phyloP scores from a whole-genome alignment of 2,797 vertebrate genomes.

The Tokudaia tokunoshimensis region DNA sequence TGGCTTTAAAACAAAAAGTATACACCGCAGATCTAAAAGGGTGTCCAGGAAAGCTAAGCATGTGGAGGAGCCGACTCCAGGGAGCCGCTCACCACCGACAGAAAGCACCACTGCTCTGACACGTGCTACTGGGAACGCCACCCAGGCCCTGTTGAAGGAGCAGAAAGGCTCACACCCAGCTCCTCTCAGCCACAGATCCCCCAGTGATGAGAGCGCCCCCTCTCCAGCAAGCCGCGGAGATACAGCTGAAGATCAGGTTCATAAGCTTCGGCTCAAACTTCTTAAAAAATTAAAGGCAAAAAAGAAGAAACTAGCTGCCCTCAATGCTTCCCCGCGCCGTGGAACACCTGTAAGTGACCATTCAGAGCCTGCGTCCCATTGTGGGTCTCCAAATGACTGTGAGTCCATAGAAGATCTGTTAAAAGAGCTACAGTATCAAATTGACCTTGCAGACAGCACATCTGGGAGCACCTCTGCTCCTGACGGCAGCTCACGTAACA shows the following conservation, averaged over 20 bases:
- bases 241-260: constrained; percentile 86
- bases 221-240: constrained; percentile 67
- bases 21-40: constrained; percentile 42
- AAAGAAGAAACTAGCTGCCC: constrained; percentile 94
- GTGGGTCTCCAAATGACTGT: constrained; percentile 77
- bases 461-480: constrained; percentile 87
- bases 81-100: neutral
- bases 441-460: constrained; percentile 86
- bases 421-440: constrained; percentile 87
- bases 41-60: constrained; percentile 23
- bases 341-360: constrained; percentile 66
- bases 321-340: constrained; percentile 83
- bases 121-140: accelerated
- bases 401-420: constrained; percentile 87
- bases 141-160: constrained; percentile 33
- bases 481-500: constrained; percentile 82
- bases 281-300: constrained; percentile 95
- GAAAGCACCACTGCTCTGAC: constrained; percentile 14
- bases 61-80: neutral
- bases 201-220: neutral
- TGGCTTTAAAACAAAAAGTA: constrained; percentile 89
- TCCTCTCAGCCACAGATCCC: neutral
- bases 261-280: constrained; percentile 92
- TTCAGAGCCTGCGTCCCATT: neutral
- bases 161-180: neutral